These are phyloP conservation scores for Malurus leucopterus DNA, from an alignment of 2,797 vertebrate genomes.

Conservation along the genomic window DNA sequence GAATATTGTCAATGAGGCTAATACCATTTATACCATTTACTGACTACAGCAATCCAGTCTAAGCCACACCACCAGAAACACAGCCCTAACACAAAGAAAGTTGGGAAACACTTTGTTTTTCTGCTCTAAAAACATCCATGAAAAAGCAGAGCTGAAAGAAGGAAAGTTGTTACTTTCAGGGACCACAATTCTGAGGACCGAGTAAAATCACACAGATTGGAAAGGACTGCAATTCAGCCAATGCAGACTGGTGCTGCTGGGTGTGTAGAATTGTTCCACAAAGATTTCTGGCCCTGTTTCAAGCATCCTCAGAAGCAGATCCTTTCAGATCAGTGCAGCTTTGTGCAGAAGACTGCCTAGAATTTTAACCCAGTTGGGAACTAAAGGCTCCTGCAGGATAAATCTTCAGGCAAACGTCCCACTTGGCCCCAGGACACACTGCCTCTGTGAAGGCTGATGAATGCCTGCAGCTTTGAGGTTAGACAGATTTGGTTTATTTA, in stretches of 20 bases:
- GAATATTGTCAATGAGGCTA: background rate
- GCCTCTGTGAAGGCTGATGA: constrained; percentile 40
- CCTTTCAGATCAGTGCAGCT: background rate
- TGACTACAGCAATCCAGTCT: background rate
- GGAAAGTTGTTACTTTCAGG: background rate
- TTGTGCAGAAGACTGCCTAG: constrained; percentile 23
- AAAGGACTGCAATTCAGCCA: background rate
- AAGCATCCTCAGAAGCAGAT: background rate
- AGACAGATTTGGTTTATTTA: constrained; percentile 53
- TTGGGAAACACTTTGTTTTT: background rate
- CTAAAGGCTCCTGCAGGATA: background rate
- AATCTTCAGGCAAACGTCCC: constrained; percentile 28
- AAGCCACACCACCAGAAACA: background rate
- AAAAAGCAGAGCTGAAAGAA: background rate
- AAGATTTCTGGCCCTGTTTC: background rate
- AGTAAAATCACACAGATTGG: background rate
- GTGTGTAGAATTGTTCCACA: background rate
- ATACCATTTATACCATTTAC: background rate
- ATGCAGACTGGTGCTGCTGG: background rate
- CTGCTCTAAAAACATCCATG: background rate
- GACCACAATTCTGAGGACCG: background rate
- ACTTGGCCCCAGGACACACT: constrained; percentile 1
- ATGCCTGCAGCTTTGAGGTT: constrained; percentile 39
- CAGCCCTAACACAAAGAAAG: background rate
- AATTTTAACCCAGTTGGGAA: constrained; percentile 20